Percentiles rank a stretch among this genome's conserved stretches.
Evolutionary conservation across 2,888 invertebrate genomes (phyloP).

Genomic region (Chalcosyrphus nemorum): DNA sequence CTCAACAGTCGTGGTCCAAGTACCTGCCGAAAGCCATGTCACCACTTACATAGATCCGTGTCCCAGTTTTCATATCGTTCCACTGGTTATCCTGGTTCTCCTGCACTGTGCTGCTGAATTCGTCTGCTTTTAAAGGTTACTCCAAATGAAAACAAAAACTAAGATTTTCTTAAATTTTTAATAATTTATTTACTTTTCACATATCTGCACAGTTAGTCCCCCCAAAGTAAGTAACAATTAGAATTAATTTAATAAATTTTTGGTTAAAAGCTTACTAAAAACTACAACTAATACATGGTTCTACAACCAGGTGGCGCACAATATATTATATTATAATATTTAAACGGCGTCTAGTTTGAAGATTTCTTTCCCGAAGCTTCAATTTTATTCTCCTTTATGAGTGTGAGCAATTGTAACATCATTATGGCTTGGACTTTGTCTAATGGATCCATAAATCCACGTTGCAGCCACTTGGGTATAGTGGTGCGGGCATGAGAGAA

Average conservation of each 20-base stretch:
- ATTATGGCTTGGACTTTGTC: constrained; percentile 94
- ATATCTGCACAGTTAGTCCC: constrained; percentile 27
- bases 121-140: background rate
- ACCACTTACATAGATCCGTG: no score
- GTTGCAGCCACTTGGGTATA: constrained; percentile 99
- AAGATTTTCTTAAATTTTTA: background rate
- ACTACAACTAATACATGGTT: constrained; percentile 39
- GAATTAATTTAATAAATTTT: constrained; percentile 63
- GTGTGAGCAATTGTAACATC: constrained; percentile 87
- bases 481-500: constrained; percentile 98
- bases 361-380: constrained; percentile 75
- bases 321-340: background rate
- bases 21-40: no score
- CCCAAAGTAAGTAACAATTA: constrained; percentile 59
- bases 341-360: constrained; percentile 29
- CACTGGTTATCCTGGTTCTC: no score
- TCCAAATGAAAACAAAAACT: background rate
- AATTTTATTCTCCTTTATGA: constrained; percentile 83
- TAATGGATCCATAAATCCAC: constrained; percentile 98
- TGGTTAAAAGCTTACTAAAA: constrained; percentile 67
- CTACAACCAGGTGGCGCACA: constrained; percentile 10
- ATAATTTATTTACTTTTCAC: constrained; percentile 20
- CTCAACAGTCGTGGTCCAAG: no score
- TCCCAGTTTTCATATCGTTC: no score
- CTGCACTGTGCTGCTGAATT: background rate